Percentiles rank a stretch among this genome's conserved stretches.
Conservation (phyloP, 2,113 vertebrate species). For the Rutilus rutilus region DNA sequence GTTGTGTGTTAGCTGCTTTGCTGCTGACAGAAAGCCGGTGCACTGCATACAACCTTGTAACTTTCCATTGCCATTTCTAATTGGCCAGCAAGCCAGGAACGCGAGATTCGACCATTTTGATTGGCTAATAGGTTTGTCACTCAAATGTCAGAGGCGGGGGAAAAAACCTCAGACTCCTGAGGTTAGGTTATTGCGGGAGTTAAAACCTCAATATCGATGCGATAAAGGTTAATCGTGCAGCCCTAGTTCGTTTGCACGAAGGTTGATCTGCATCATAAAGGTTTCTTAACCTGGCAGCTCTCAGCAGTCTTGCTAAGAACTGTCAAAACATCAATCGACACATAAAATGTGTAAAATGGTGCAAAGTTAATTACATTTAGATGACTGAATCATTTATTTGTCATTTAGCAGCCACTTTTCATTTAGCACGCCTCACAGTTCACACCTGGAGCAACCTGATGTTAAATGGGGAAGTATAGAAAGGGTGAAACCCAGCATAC, state of each 20-base stretch:
- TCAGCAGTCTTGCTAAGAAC: not conserved
- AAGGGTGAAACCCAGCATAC: not conserved
- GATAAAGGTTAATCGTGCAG: no score
- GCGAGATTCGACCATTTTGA: no score
- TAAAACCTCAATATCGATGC: no score
- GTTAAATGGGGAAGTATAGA: not conserved
- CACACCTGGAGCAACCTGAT: conserved; percentile 3
- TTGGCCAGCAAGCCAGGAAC: no score
- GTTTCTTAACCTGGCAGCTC: conserved; percentile 32
- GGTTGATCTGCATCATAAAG: not conserved
- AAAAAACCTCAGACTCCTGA: no score
- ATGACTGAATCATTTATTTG: not conserved
- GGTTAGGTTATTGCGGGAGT: no score
- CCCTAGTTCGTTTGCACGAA: not conserved
- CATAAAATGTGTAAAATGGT: not conserved
- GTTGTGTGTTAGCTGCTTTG: no score
- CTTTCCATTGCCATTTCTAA: no score
- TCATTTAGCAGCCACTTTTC: not conserved
- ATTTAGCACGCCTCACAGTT: not conserved
- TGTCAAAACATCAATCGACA: conserved; percentile 5
- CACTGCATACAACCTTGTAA: no score
- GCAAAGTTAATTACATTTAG: not conserved
- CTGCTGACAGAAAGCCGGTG: no score
- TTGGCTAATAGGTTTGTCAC: no score
- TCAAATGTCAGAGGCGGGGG: no score